These are phyloP conservation scores for Macrobrachium rosenbergii DNA, from an alignment of 1,140 invertebrate species.

Conservation along the genomic window DNA sequence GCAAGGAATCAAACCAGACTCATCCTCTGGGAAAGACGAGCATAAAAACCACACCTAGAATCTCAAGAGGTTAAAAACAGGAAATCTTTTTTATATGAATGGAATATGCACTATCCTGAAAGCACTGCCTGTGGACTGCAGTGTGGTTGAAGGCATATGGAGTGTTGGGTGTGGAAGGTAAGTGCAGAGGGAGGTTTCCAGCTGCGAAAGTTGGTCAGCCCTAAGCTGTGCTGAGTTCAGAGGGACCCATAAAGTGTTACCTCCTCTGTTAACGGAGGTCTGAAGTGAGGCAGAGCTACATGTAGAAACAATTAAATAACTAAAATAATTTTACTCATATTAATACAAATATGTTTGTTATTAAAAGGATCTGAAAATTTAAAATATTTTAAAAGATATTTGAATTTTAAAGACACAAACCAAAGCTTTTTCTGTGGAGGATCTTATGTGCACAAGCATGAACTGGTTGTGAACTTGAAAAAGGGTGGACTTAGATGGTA, in stretches of 20 bases:
- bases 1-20: too few species aligned
- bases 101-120: constrained; percentile 53
- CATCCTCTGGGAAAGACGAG: too few species aligned
- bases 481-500: too few species aligned
- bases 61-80: not conserved
- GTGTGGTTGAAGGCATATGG: constrained; percentile 52
- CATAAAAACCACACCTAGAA: too few species aligned
- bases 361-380: too few species aligned
- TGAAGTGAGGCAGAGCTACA: not conserved
- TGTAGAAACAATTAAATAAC: not conserved
- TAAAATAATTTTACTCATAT: too few species aligned
- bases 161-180: constrained; percentile 54
- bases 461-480: too few species aligned
- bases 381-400: too few species aligned
- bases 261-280: constrained; percentile 57
- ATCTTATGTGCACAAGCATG: too few species aligned
- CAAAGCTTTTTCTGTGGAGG: too few species aligned
- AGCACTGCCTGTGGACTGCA: constrained; percentile 65
- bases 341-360: too few species aligned
- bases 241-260: constrained; percentile 63
- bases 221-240: constrained; percentile 59
- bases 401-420: too few species aligned
- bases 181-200: constrained; percentile 42
- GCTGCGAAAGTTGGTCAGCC: constrained; percentile 58
- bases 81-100: not conserved